Evolutionary conservation across 2,113 vertebrate species (phyloP).

Genomic region (Irena cyanogastra): DNA sequence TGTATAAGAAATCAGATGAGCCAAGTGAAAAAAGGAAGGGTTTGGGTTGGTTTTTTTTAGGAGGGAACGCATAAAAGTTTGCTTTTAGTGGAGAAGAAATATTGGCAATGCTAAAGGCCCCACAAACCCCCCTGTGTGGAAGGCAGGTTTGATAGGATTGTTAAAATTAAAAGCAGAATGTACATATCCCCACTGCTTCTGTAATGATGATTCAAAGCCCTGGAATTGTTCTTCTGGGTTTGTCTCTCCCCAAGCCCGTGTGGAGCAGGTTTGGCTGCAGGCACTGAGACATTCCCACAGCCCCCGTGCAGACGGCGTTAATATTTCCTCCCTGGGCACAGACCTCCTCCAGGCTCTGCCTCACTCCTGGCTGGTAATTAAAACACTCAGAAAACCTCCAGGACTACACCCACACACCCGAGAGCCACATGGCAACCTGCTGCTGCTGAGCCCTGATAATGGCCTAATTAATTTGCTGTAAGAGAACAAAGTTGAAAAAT

Average conservation of each 20-base stretch:
- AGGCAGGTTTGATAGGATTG: background rate
- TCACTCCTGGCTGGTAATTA: background rate
- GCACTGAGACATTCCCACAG: background rate
- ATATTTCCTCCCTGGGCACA: background rate
- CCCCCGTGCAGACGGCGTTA: background rate
- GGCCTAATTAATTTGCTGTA: conserved; percentile 1
- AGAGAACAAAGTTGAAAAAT: background rate
- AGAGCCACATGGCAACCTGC: conserved; percentile 38
- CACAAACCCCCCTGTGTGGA: background rate
- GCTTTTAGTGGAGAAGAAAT: background rate
- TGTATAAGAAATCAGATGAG: background rate
- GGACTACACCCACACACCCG: conserved; percentile 9
- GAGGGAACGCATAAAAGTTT: background rate
- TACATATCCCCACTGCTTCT: background rate
- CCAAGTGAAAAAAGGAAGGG: background rate
- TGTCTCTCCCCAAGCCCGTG: background rate
- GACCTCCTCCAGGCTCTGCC: background rate
- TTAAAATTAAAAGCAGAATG: background rate
- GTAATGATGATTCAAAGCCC: background rate
- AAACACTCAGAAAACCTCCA: conserved; percentile 16
- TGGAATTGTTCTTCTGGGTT: background rate
- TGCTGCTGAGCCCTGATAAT: conserved; percentile 2
- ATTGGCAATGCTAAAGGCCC: background rate
- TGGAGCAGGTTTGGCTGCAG: background rate
- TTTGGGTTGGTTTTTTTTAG: background rate